Evolutionary conservation across 2,113 vertebrate genomes (phyloP), one percentile per base, ranked within the genome.

Genomic region (Misgurnus mizolepis): DNA sequence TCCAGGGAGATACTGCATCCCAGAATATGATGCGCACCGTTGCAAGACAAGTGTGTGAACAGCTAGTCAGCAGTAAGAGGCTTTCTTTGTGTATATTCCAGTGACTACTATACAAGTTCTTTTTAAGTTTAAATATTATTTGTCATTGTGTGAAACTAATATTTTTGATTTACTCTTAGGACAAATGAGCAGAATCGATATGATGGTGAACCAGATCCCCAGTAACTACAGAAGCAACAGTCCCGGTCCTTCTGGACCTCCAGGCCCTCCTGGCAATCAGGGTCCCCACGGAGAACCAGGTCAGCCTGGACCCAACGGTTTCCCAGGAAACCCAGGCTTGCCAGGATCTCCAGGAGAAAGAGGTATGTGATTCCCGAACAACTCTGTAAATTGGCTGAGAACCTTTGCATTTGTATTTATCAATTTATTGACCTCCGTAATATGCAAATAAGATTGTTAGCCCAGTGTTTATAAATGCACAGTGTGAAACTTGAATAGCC

Each of bases 41-140:
- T 76, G 96, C 98, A 86, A 95, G 97, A 96, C 98, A 99, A 98
- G 98, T 99, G 84, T 99, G 98, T 80, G 98, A 99, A 87, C 98
- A 99, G 79, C 82, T 99, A 88, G 97, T 99, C 89, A 99, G 94
- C 85, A 94, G 98, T 99, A 92, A 97, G 88, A n/a, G n/a, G 15
- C 55, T 17, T 47, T 47, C 45, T 47, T 47, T 47, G 45, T 47
- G 4, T 8, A 47, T 47, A 47, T 47, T 4, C 45, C 10, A 47
- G 45, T 47, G 45, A 47, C 5, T 7, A 10, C 45, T 47, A 34
- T 34, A 34, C 27, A 34, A 34, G 27, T 34, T 34, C 27, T 34
- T 34, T 34, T 34, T 2, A 34, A 34, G 3, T 34, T 2, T 34
- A 7, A 14, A 53, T 3, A 12, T 18, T 5, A 17, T n/a, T n/a